Evolutionary conservation across 2,113 vertebrate species (phyloP), one percentile per base, ranked within the genome.

Genomic region (Tauraco erythrolophus): DNA sequence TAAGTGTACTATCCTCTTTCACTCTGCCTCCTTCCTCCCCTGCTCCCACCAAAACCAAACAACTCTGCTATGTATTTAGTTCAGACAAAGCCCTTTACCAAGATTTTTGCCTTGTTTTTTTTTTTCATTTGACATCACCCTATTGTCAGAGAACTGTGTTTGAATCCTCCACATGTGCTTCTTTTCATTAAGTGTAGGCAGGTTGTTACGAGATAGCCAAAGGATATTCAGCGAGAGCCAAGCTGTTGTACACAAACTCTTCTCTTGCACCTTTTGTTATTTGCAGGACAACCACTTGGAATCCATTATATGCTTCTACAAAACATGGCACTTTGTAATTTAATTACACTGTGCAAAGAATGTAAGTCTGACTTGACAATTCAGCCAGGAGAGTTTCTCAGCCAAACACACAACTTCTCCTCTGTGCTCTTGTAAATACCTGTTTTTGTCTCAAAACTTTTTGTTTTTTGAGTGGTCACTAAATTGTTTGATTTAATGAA

Each of bases 21-120:
- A 72, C 50, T 19, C 16, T n/a, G 14, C 53, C 35, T 43, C 74
- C 85, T 92, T 64, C 81, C 43, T 45, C n/a, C 60, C 39, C 43
- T 72, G 25, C 76, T 84, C 77, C 60, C 61, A 64, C 69, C 74
- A 71, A 58, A 71, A 31, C 91, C 92, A 95, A 97, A 95, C 97
- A 97, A 58, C 83, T 66, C 93, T 88, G 92, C 95, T 96, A 92
- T 97, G 94, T 97, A 88, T 93, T 92, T 90, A 31, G 84, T 61
- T 96, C 95, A 93, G 92, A 95, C 89, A 92, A 97, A 97, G 43
- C 53, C 83, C 43, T 92, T 91, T 86, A 83, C 94, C 28, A 45
- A 91, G 89, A 86, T 93, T 94, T 96, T 95, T 58, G 10, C 30
- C 28, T 19, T 61, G 37, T 88, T 88, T 95, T 85, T 72, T 89